Evolutionary conservation across 2,113 vertebrate species (phyloP).

Genomic region (Oreochromis tanganicae): DNA sequence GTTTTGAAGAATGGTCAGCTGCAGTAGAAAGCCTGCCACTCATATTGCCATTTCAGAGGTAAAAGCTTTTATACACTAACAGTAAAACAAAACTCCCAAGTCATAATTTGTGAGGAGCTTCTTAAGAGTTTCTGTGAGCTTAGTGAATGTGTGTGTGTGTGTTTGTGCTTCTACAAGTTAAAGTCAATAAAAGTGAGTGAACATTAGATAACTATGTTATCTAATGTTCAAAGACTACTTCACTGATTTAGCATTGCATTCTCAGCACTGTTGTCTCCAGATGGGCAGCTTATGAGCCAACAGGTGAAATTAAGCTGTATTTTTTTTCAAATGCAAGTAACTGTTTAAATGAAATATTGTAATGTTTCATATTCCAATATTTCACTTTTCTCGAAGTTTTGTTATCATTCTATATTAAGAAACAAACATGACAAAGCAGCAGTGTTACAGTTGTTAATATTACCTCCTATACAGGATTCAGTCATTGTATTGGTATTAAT

Average conservation of each 20-base stretch:
- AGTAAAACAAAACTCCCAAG: neutral
- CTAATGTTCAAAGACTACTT: neutral
- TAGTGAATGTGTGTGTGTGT: neutral
- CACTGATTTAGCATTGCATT: neutral
- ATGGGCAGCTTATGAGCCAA: neutral
- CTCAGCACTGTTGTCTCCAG: neutral
- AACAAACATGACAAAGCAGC: fast-evolving
- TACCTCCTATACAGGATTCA: neutral
- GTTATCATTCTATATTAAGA: neutral
- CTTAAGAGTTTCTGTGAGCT: neutral
- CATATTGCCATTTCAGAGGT: neutral
- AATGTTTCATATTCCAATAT: neutral
- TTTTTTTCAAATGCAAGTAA: fast-evolving
- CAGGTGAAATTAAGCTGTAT: neutral
- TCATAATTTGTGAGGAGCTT: neutral
- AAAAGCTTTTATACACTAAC: neutral
- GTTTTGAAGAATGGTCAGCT: neutral
- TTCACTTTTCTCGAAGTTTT: neutral
- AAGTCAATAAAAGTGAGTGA: neutral
- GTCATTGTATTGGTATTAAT: neutral
- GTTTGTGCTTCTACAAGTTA: neutral
- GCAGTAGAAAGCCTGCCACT: neutral
- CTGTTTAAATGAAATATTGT: neutral
- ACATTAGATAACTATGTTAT: neutral
- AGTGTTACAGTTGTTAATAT: neutral